Percentiles rank a stretch among this genome's conserved stretches.
Evolutionary conservation across 2,113 vertebrate species (phyloP).

Genomic region (Hemicordylus capensis): DNA sequence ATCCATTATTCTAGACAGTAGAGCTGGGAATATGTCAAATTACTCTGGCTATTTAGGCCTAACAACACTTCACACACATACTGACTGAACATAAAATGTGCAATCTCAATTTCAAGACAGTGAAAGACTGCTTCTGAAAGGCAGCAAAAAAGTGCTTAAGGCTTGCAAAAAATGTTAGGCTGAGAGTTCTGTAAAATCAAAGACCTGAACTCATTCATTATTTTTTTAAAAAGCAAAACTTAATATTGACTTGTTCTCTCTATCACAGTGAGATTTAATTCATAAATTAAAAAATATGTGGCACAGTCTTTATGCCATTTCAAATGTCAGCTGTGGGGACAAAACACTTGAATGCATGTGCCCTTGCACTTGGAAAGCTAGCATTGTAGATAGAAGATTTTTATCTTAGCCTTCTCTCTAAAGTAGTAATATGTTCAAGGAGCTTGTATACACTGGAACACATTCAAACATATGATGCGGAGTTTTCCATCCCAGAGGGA

Average conservation of each 20-base stretch:
- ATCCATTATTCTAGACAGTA: conserved; percentile 10
- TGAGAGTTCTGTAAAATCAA: background rate
- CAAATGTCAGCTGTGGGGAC: background rate
- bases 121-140: background rate
- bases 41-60: conserved; percentile 2
- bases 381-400: background rate
- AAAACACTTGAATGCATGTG: background rate
- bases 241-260: background rate
- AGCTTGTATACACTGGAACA: background rate
- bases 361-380: background rate
- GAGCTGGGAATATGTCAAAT: conserved; percentile 30
- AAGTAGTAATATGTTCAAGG: background rate
- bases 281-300: no score
- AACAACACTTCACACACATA: background rate
- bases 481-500: background rate
- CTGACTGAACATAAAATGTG: background rate
- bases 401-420: background rate
- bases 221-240: no score
- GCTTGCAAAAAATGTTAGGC: background rate
- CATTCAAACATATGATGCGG: background rate
- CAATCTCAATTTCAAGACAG: conserved; percentile 22
- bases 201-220: background rate
- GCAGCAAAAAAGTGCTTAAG: background rate
- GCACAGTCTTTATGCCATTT: background rate
- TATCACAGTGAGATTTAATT: background rate